Evolutionary conservation across 2,113 vertebrate species (phyloP), one percentile per base, ranked within the genome.

Genomic region (Campylorhamphus procurvoides): DNA sequence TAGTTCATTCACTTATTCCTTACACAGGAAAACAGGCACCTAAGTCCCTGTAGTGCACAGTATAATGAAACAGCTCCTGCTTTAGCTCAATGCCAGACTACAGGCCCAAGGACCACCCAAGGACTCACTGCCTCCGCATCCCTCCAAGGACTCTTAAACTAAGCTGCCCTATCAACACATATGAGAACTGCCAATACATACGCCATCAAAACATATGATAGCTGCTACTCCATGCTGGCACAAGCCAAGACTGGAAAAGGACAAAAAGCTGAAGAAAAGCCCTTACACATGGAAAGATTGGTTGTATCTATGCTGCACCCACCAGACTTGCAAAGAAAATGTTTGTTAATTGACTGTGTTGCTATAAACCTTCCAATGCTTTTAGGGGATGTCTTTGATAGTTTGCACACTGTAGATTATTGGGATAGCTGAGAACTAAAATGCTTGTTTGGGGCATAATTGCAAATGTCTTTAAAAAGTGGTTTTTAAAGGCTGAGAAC

Each of bases 1-100:
- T 97, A 93, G 66, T 56, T 77, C 50, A 15, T 67, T 91, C 79
- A 66, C 42, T 87, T 50, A 50, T 71, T 88, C 63, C 60, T 84
- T 80, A 29, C 23, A n/a, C 10, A 56, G 64, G 22, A 79, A 87
- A 96, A 44, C 9, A 77, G 60, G 33, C 71, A 80, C 52, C 55
- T 53, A 35, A 24, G 9, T 86, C 68, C 56, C 88, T 74, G 47
- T n/a, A 77, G 52, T 28, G 42, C 67, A 55, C 23, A 67, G 13
- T 3, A 7, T 47, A 95, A 92, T 81, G 82, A 88, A 96, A 86
- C 29, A 86, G 47, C 60, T 91, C 64, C 63, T 79, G 39, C 49
- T 80, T 35, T 59, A 6, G n/a, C 39, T 71, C 66, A 50, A 2
- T 31, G 14, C n/a, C 52, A 66, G 31, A 29, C 47, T 23, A 35